phyloP scores from a whole-genome alignment of 2,113 vertebrate genomes.

The Pundamilia nyererei region DNA sequence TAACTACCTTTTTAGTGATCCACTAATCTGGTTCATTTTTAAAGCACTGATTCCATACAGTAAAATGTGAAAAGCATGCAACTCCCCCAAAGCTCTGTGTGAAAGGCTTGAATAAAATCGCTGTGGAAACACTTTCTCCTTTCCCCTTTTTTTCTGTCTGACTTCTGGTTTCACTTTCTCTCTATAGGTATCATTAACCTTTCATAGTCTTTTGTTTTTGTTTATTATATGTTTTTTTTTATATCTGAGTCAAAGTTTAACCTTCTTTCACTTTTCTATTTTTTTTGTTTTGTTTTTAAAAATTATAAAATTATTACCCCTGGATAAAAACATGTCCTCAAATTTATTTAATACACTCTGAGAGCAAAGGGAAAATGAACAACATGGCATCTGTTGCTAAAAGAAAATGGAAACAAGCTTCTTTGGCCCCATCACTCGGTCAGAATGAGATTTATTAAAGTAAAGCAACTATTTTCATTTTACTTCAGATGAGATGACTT shows the following conservation, averaged over 20 bases:
- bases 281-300: background rate
- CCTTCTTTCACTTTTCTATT: background rate
- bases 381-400: background rate
- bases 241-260: background rate
- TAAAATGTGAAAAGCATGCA: conserved; percentile 98
- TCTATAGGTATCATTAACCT: background rate
- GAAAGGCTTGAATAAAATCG: conserved; percentile 74
- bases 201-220: background rate
- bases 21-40: accelerated
- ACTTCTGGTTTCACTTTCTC: conserved; percentile 3
- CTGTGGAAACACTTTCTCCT: conserved; percentile 60
- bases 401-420: background rate
- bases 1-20: background rate
- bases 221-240: conserved; percentile 36
- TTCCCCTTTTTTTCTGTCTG: conserved; percentile 41
- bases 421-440: background rate
- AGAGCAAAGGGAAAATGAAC: background rate
- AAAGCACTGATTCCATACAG: conserved; percentile 81
- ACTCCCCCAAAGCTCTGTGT: conserved; percentile 91
- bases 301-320: background rate
- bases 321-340: background rate
- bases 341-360: background rate
- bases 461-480: background rate
- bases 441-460: background rate
- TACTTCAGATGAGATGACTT: background rate